Evolutionary conservation across 1,140 invertebrate species (phyloP), one percentile per base, ranked within the genome.

Genomic region (Forficula auricularia): DNA sequence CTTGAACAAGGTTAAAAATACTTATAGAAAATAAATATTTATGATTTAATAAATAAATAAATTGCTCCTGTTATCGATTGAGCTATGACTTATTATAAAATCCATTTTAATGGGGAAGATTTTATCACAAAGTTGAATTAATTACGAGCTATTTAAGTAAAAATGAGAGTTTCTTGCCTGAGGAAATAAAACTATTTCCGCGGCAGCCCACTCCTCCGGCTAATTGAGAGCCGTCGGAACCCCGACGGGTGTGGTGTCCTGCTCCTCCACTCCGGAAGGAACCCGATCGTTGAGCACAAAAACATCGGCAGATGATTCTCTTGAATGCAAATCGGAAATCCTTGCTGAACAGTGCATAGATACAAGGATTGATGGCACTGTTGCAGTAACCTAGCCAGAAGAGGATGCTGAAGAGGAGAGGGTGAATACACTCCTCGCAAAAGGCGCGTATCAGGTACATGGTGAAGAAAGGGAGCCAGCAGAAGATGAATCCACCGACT

Each of bases 371-470:
- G 46, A 92, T 79, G 16, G 89, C 88, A 9, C 84, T 91, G 61
- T 97, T 97, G 58, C 87, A 88, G 60, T 97, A 98, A 2, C 92
- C 92, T 18, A 97, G 69, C 90, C 91, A 97, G 62, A 95, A 96
- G 6, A 95, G 73, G 1, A 95, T 73, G 32, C 82, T 90, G 62
- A 95, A 90, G 27, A 88, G 63, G 34, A 83, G 68, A 1, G 76
- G 73, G 41, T 80, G 72, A 22, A 88, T 83, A 58, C 82, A 87
- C 40, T 75, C 70, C 2, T 70, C 70, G 50, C 80, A 87, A 56
- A 92, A 88, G 0, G 82, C 83, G 40, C 82, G 68, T 16, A 86
- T 70, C 19, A 92, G 67, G 59, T 95, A 95, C 66, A 91, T 79
- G 6, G 82, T 87, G 66, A 96, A 96, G 66, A 96, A 96, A 0